A percentile compares a stretch with the other conserved stretches of the same genome.
Conservation (phyloP, 2,888 invertebrate genomes). For the Dysmachus trigonus region DNA sequence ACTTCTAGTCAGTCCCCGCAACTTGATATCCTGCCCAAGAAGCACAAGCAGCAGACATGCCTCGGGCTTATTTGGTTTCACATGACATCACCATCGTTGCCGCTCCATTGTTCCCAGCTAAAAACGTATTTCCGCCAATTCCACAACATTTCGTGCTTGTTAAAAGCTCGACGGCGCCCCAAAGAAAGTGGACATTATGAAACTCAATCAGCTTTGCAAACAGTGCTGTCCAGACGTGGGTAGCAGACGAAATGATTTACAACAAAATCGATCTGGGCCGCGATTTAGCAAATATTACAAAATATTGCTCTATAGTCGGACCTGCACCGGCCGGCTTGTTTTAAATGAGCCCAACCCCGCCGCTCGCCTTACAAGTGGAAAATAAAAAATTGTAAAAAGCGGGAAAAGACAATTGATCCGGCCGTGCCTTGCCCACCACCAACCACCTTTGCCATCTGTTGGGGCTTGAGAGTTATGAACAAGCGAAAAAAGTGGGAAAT, state of each 20-base stretch:
- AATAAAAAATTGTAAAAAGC: background rate
- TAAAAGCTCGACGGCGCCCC: background rate
- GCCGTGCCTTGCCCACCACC: background rate
- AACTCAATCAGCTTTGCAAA: slow-evolving; percentile 27
- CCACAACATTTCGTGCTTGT: background rate
- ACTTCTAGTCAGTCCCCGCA: background rate
- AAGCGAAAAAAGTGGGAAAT: background rate
- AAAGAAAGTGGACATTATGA: slow-evolving; percentile 30
- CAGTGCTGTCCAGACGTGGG: background rate
- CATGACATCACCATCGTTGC: slow-evolving; percentile 19
- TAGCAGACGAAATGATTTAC: slow-evolving; percentile 11
- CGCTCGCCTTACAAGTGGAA: background rate
- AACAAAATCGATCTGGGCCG: background rate
- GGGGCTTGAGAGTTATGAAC: background rate
- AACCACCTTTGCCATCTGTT: background rate
- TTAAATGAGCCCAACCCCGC: background rate
- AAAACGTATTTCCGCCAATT: slow-evolving; percentile 28
- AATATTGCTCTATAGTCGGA: background rate
- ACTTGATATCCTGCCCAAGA: slow-evolving; percentile 7
- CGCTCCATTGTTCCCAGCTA: slow-evolving; percentile 12
- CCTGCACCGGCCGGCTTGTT: background rate
- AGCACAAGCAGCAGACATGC: background rate
- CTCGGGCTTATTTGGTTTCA: slow-evolving; percentile 32
- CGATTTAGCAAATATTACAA: slow-evolving; percentile 18
- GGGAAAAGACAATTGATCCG: slow-evolving; percentile 18